Percentiles rank a stretch among this genome's conserved stretches.
Conservation (phyloP, 2,113 vertebrate genomes). For the Sardina pilchardus region DNA sequence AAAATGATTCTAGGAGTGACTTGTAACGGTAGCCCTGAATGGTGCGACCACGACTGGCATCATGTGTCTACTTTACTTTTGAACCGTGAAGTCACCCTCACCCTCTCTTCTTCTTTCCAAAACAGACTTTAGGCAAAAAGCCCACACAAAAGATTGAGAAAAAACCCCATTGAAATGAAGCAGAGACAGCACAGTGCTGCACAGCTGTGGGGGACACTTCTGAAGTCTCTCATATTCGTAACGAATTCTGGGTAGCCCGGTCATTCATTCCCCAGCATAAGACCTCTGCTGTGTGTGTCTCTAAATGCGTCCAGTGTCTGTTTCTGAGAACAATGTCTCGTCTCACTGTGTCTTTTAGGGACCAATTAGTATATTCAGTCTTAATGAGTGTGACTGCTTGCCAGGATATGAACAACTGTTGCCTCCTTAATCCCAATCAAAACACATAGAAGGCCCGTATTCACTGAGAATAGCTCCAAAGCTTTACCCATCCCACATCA, state of each 20-base stretch:
- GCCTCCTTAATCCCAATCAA: background rate
- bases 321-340: constrained; percentile 4
- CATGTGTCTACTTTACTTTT: background rate
- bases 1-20: background rate
- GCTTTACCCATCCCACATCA: background rate
- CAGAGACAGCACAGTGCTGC: background rate
- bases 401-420: background rate
- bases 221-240: background rate
- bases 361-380: constrained; percentile 16
- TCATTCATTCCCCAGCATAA: background rate
- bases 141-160: background rate
- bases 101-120: background rate
- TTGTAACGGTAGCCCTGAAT: background rate
- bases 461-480: background rate
- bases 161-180: background rate
- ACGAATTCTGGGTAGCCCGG: background rate
- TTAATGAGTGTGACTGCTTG: background rate
- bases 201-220: background rate
- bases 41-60: background rate
- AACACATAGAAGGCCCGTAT: background rate
- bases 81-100: background rate
- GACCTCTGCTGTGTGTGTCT: background rate
- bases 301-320: background rate
- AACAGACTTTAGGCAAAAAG: background rate
- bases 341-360: constrained; percentile 12